These are phyloP conservation scores for Caretta caretta DNA, from an alignment of 2,113 vertebrate genomes.

Conservation along the genomic window DNA sequence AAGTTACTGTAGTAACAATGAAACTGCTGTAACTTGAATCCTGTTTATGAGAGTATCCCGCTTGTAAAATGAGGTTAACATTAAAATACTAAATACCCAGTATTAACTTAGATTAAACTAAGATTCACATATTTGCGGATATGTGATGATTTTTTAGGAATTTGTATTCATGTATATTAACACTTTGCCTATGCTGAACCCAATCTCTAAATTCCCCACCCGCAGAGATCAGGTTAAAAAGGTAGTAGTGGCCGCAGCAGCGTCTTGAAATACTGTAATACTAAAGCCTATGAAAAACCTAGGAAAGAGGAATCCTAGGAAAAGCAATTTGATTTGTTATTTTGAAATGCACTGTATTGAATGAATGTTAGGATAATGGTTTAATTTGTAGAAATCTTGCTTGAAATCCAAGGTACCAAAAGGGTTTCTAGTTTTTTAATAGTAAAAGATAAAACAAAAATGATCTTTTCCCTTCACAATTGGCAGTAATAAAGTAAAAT, in stretches of 20 bases:
- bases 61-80: background rate
- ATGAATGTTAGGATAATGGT: background rate
- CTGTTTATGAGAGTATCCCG: background rate
- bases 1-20: background rate
- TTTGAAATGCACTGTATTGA: background rate
- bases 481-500: background rate
- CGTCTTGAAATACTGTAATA: slow-evolving; percentile 44
- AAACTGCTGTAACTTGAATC: background rate
- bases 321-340: background rate
- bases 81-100: background rate
- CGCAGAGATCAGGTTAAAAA: background rate
- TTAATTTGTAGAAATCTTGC: background rate
- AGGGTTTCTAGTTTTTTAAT: background rate
- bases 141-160: background rate
- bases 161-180: background rate
- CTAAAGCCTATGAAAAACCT: slow-evolving; percentile 5
- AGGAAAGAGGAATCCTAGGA: background rate
- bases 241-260: background rate
- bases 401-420: slow-evolving; percentile 26
- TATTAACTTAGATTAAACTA: background rate
- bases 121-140: slow-evolving; percentile 14
- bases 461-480: background rate
- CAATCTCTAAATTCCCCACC: background rate
- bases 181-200: background rate
- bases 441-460: background rate